Evolutionary conservation across 2,888 invertebrate genomes (phyloP), one percentile per base, ranked within the genome.

Genomic region (Venusia cambrica): DNA sequence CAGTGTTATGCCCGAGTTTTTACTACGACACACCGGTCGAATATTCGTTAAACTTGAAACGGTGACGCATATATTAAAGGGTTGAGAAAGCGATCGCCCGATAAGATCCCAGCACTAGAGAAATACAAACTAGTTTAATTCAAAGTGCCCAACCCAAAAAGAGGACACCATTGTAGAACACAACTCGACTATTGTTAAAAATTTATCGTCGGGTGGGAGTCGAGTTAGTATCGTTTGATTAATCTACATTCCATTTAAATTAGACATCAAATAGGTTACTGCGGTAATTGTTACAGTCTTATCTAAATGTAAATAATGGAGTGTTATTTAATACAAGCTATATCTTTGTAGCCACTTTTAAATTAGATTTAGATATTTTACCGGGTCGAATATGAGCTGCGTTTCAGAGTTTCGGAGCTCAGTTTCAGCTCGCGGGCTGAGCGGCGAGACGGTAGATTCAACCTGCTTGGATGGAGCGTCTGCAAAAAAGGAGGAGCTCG

Each of bases 41-140:
- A 67, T 66, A 71, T 70, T 68, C 59, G 45, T 62, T 55, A 64
- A 68, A 73, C 60, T 73, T 63, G 52, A 62, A 62, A 65, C 67
- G 63, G 65, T 70, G 71, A 74, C 69, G 76, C 71, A 73, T 73
- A 73, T 62, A 71, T 73, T 69, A 75, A 84, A 84, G 83, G 81
- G 83, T 81, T 79, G 62, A 71, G 70, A 74, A 73, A 75, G 66
- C 64, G 79, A 85, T 83, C 71, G 65, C 9, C 51, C 56, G 84
- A 84, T 84, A 83, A 81, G 74, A 73, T 68, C 57, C 56, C 57
- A 56, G 63, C 67, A 65, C 57, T 65, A 64, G 63, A 70, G 67
- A 70, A 80, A 76, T 74, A 79, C 75, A 75, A 79, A 84, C 70
- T 80, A 74, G 74, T 80, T 79, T 66, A 73, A 73, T 73, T 75